A percentile compares a stretch with the other conserved stretches of the same genome.
Evolutionary conservation across 2,888 invertebrate genomes (phyloP).

Genomic region (Zaprionus lineosus): DNA sequence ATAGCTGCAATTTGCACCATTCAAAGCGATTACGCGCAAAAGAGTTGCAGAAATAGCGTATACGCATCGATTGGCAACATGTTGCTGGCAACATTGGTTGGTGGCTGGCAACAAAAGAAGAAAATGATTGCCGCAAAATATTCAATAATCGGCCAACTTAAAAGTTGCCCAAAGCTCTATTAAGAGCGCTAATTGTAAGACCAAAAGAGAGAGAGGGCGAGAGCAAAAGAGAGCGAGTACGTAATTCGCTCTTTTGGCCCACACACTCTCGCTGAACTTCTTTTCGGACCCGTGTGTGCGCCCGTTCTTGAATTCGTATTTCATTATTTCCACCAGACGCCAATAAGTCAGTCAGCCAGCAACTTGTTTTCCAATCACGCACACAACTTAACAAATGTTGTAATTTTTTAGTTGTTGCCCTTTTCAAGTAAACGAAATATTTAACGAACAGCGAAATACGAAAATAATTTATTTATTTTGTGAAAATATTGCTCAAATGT

Average conservation of each 20-base stretch:
- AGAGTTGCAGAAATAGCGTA: conserved; percentile 44
- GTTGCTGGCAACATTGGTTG: conserved; percentile 39
- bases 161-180: conserved; percentile 12
- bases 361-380: conserved; percentile 62
- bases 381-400: no score
- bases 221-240: no score
- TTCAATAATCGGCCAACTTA: neutral
- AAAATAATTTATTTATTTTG: neutral
- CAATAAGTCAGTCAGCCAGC: conserved; percentile 54
- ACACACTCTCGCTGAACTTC: conserved; percentile 41
- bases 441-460: neutral
- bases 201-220: no score
- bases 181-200: conserved; percentile 27
- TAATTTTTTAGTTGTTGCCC: no score
- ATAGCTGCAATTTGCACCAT: conserved; percentile 29
- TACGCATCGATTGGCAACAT: conserved; percentile 50
- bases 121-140: neutral
- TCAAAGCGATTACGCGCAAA: conserved; percentile 24
- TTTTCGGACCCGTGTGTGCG: conserved; percentile 46
- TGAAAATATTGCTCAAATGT: conserved; percentile 8
- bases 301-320: conserved; percentile 46
- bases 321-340: conserved; percentile 37
- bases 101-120: conserved; percentile 12
- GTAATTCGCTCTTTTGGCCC: neutral
- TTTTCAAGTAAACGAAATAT: neutral